Evolutionary conservation across 2,797 vertebrate genomes (phyloP).

Genomic region (Manis crassicaudata): DNA sequence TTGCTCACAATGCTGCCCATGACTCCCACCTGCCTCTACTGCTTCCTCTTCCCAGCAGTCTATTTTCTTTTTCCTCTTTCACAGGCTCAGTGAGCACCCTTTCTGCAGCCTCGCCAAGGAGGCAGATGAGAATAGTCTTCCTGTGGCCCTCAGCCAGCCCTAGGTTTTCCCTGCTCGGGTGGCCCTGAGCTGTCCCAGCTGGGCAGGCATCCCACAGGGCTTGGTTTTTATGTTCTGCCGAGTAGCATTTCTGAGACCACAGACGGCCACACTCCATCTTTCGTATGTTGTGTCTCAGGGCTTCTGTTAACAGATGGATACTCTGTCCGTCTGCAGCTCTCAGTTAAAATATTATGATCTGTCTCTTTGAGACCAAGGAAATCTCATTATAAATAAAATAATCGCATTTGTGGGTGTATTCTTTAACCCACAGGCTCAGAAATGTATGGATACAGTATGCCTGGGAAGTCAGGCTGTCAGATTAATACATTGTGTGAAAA

Average conservation of each 20-base stretch:
- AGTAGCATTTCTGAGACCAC: not conserved
- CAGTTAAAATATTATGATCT: constrained; percentile 69
- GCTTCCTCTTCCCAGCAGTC: not conserved
- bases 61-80: not conserved
- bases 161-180: not conserved
- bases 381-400: constrained; percentile 76
- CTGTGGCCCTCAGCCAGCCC: rapidly evolving
- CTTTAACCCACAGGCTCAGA: constrained; percentile 68
- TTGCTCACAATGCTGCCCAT: not conserved
- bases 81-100: not conserved
- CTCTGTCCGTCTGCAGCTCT: constrained; percentile 48
- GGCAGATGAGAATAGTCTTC: not conserved
- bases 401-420: constrained; percentile 54
- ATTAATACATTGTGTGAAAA: constrained; percentile 89
- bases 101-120: not conserved
- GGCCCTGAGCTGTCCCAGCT: not conserved
- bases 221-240: not conserved
- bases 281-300: not conserved
- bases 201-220: not conserved
- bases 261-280: not conserved
- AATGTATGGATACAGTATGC: constrained; percentile 65
- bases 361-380: constrained; percentile 54
- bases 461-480: constrained; percentile 84
- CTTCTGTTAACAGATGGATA: not conserved
- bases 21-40: not conserved